These are phyloP conservation scores for Dicyrtomina minuta DNA, from an alignment of 2,888 invertebrate genomes.

Conservation along the genomic window DNA sequence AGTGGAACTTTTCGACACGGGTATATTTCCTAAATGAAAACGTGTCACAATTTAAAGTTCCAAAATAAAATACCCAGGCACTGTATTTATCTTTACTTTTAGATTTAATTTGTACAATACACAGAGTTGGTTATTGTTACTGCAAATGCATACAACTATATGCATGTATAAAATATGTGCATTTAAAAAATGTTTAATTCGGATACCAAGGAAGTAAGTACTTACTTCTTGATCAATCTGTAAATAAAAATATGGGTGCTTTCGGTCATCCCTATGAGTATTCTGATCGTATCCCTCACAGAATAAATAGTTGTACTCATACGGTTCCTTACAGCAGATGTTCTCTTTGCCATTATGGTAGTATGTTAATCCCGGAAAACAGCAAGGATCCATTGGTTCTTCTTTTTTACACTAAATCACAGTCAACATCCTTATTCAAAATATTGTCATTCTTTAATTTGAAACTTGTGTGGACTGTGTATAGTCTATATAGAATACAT, in stretches of 20 bases:
- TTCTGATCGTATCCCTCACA: conserved; percentile 51
- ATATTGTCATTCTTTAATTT: too few relatives aligned
- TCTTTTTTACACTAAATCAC: conserved; percentile 15
- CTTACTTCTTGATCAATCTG: conserved; percentile 46
- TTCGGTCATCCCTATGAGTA: conserved; percentile 47
- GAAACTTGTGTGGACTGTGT: too few relatives aligned
- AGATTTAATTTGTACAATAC: too few relatives aligned
- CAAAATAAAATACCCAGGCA: too few relatives aligned
- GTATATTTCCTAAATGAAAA: conserved; percentile 47
- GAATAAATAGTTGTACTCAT: conserved; percentile 51
- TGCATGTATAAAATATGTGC: too few relatives aligned
- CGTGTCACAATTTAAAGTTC: neutral
- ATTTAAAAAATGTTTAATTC: too few relatives aligned
- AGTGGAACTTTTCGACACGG: conserved; percentile 50
- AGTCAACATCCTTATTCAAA: neutral
- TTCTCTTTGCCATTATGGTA: conserved; percentile 51
- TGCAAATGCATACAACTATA: too few relatives aligned
- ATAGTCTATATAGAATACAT: too few relatives aligned
- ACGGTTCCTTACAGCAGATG: conserved; percentile 44
- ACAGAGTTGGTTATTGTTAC: too few relatives aligned
- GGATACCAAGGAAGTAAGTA: too few relatives aligned
- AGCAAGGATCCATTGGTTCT: conserved; percentile 25
- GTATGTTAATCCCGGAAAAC: conserved; percentile 38
- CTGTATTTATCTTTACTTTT: too few relatives aligned
- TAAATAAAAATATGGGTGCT: conserved; percentile 49